Base-by-base conservation (phyloP, 2,888 invertebrate species). In the Yponomeuta cagnagella region DNA sequence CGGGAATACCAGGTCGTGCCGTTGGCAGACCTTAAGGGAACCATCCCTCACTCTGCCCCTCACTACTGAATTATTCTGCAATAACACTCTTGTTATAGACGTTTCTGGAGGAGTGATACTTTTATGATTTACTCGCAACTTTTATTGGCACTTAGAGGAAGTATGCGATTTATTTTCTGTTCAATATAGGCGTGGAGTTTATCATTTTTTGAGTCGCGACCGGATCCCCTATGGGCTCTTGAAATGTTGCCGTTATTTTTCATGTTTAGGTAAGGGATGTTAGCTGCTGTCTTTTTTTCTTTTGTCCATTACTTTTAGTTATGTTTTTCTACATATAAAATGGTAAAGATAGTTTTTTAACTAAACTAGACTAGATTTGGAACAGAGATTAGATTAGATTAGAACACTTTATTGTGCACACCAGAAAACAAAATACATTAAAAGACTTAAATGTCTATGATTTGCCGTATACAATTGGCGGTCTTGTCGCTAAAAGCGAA, bases 1-100 rank as follows among this genome's bases (percentile, higher is more conserved):
- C 86, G 90, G 88, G 87, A 87, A 85, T 88, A 84, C 82, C 87
- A 87, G 88, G 86, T 84, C 84, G 87, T 79, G 78, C 78, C 79
- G 77, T 79, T 82, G 77, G 76, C 73, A 78, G 82, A 84, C 86
- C 90, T 87, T 84, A 79, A 85, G 91, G 91, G 91, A 90, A 87
- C 85, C 84, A 91, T 92, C 87, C 82, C 82, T 92, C 90, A 90
- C 80, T 77, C 81, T 84, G 85, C 90, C 90, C 90, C 87, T 63
- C 79, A 80, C 88, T 88, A 86, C 89, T 92, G 91, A 92, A 92
- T 92, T 92, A 92, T 92, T 92, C 89, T 79, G 88, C 89, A 90
- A 92, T 92, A 92, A 92, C 90, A 90, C 89, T 90, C 90, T 90
- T 90, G 91, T 91, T 92, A 90, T 89, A 90, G 90, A 91, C 91